Conservation (phyloP, 2,888 invertebrate genomes). For the Mythimna ferrago region DNA sequence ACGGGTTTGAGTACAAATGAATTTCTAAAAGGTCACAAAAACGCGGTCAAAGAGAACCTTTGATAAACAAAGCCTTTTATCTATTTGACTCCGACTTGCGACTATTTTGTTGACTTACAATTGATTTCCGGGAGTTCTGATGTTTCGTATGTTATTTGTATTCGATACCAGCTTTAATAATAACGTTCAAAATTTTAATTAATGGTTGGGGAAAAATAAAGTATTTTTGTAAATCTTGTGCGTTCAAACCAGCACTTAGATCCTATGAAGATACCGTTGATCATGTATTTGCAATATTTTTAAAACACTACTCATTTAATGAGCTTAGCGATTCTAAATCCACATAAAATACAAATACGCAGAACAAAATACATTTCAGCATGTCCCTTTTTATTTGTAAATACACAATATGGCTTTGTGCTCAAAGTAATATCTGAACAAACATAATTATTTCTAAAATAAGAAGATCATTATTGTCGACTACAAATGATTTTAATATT, state of each 20-base stretch:
- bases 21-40: slow-evolving; percentile 40
- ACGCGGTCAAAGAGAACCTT: slow-evolving; percentile 25
- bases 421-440: slow-evolving; percentile 4
- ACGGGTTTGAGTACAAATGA: slow-evolving; percentile 35
- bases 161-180: slow-evolving; percentile 1
- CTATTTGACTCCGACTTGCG: neutral
- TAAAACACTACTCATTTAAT: neutral
- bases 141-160: slow-evolving; percentile 12
- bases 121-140: slow-evolving; percentile 13
- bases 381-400: neutral
- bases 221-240: neutral
- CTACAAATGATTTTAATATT: slow-evolving; percentile 31
- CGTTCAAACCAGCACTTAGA: neutral
- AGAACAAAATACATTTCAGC: neutral
- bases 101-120: slow-evolving; percentile 15
- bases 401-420: slow-evolving; percentile 6
- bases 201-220: neutral
- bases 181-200: neutral
- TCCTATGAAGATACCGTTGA: neutral
- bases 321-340: neutral
- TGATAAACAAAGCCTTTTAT: slow-evolving; percentile 15
- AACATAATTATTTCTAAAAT: slow-evolving; percentile 14
- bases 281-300: neutral
- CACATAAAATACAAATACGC: neutral
- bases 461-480: slow-evolving; percentile 21